These are phyloP conservation scores for Mormyrus lacerda DNA, from an alignment of 2,113 vertebrate species.

Conservation along the genomic window DNA sequence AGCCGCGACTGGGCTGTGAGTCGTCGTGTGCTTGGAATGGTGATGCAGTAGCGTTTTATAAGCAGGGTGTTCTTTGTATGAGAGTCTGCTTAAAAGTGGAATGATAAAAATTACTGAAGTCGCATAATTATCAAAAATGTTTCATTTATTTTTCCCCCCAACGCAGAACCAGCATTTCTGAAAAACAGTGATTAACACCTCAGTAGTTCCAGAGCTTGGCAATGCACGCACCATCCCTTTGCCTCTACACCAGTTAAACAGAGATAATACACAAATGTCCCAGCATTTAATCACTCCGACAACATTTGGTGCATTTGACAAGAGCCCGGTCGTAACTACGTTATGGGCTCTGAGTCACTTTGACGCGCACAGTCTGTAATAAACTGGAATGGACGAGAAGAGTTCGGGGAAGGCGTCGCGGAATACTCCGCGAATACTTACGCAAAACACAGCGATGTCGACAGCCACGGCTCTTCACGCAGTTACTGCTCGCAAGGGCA, in stretches of 20 bases:
- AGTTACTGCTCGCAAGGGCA: neutral
- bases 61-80: neutral
- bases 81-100: neutral
- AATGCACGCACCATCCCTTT: neutral
- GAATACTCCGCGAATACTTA: neutral
- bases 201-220: neutral
- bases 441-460: neutral
- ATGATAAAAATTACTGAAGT: neutral
- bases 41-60: neutral
- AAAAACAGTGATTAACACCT: neutral
- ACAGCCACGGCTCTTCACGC: neutral
- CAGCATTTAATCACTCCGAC: constrained; percentile 7
- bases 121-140: neutral
- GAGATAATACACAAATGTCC: neutral
- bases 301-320: constrained; percentile 6
- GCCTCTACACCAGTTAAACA: neutral
- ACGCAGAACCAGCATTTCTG: neutral
- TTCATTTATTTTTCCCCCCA: neutral
- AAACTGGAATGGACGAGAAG: neutral
- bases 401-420: neutral
- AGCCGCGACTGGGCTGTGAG: neutral
- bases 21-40: neutral
- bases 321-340: neutral
- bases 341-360: neutral
- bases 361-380: neutral